Base-by-base conservation (phyloP, 2,797 vertebrate species). In the Sebastiscus albofasciatus region DNA sequence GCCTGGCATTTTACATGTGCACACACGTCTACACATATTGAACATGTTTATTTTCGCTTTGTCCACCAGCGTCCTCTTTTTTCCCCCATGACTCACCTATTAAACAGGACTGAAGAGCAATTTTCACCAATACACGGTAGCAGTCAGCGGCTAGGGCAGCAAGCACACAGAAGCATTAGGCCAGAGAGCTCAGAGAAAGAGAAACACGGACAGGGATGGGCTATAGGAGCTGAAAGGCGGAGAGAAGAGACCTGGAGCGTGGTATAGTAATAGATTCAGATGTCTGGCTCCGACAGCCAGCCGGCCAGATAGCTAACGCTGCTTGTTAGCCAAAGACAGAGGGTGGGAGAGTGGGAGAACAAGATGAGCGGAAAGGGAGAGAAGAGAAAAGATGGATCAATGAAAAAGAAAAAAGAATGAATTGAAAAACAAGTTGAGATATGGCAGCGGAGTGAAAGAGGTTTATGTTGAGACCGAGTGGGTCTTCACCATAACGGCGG, bases 321-420 rank as follows among this genome's bases (percentile, higher is more conserved):
- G 77, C 86, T 89, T 89, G 84, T 88, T 92, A 86, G 89, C 77
- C 77, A 67, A 58, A 80, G 67, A 80, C 61, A 56, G 68, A 64
- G 49, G 62, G 34, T 3, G 62, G 56, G 36, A 67, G 36, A 39
- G 80, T 7, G 34, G 20, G 56, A 67, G 34, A 66, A 74, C 13
- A 20, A 11, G 14, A 5, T 58, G n/a, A 68, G 49, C 58, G 34
- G 27, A 79, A 11, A 64, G 22, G 33, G 29, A 72, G 34, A 81
- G 84, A 68, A 29, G 67, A 77, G 46, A 27, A 65, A 66, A 31
- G 60, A n/a, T 27, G 16, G 64, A 81, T 76, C 27, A 72, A 72
- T 76, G 58, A 49, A 71, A 69, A 75, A 8, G 68, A 66, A n/a
- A 31, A 67, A 67, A 61, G 14, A 29, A 39, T 31, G 29, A 34